Conservation (phyloP, 2,797 vertebrate species). For the Phyllotis vaccarum region DNA sequence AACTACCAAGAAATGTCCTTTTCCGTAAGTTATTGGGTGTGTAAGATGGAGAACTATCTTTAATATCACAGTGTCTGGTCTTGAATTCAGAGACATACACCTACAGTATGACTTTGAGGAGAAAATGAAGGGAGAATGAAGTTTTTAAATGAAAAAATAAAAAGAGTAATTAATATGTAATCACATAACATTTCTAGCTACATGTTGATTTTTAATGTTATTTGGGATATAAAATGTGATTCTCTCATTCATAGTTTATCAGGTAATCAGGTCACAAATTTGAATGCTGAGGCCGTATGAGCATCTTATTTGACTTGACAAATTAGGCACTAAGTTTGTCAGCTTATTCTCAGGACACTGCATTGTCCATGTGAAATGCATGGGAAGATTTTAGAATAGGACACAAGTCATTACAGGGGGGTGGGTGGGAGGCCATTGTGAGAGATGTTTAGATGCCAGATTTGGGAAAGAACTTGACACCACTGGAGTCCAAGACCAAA, state of each 20-base stretch:
- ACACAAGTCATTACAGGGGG: conserved; percentile 37
- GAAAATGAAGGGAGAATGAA: conserved; percentile 15
- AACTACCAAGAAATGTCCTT: neutral
- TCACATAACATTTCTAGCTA: conserved; percentile 75
- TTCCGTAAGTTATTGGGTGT: conserved; percentile 57
- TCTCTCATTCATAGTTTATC: conserved; percentile 63
- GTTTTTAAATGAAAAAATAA: conserved; percentile 73
- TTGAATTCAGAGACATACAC: conserved; percentile 66
- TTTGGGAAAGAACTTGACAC: neutral
- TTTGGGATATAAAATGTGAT: conserved; percentile 71
- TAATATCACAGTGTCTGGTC: conserved; percentile 64
- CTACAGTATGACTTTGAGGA: conserved; percentile 43
- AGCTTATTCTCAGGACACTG: conserved; percentile 64
- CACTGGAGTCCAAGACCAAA: neutral
- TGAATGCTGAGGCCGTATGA: conserved; percentile 45
- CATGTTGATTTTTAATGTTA: conserved; percentile 80
- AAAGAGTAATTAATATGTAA: conserved; percentile 80
- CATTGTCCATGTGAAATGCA: conserved; percentile 39
- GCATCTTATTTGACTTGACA: conserved; percentile 65
- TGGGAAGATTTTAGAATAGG: conserved; percentile 49
- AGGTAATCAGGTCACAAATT: conserved; percentile 81
- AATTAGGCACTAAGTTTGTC: conserved; percentile 54
- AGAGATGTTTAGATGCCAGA: neutral
- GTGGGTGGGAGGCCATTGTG: neutral
- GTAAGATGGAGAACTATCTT: conserved; percentile 69